phyloP scores from a whole-genome alignment of 1,140 invertebrate genomes.

The Drosophila lowei region DNA sequence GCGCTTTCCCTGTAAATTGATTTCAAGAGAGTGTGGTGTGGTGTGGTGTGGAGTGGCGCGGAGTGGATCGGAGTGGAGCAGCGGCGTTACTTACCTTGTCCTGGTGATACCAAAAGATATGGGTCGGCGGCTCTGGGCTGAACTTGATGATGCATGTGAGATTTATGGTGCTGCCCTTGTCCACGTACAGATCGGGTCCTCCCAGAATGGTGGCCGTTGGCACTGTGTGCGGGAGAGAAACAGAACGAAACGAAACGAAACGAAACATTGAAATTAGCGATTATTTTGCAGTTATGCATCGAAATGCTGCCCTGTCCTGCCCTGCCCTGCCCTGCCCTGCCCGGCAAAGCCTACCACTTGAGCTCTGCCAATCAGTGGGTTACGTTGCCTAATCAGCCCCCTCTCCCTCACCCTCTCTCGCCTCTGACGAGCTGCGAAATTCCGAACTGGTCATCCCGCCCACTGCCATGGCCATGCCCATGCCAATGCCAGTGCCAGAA shows the following conservation, averaged over 20 bases:
- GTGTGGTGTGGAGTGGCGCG: not conserved
- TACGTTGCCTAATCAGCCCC: conserved; percentile 44
- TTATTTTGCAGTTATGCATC: conserved; percentile 1
- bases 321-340: too few relatives aligned
- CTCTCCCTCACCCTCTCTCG: too few relatives aligned
- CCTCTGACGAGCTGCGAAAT: conserved; percentile 45
- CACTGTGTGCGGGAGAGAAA: conserved; percentile 84
- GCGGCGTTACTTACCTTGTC: conserved; percentile 87
- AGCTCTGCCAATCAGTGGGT: conserved; percentile 45
- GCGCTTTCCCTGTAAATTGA: conserved; percentile 45
- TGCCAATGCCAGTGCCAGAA: not conserved
- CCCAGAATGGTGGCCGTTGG: conserved; percentile 94
- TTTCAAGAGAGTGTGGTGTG: conserved; percentile 24
- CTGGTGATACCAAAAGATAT: conserved; percentile 97
- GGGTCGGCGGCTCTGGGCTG: conserved; percentile 93
- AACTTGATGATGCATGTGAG: conserved; percentile 95
- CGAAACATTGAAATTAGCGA: conserved; percentile 2
- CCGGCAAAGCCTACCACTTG: conserved; percentile 5
- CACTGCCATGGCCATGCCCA: conserved; percentile 25
- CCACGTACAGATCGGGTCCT: conserved; percentile 93
- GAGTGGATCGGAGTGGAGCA: not conserved
- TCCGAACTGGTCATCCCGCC: conserved; percentile 28
- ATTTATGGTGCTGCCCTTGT: conserved; percentile 94
- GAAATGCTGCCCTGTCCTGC: not conserved
- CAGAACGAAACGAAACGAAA: not conserved